Evolutionary conservation across 2,113 vertebrate genomes (phyloP), one percentile per base, ranked within the genome.

Genomic region (Albula glossodonta): DNA sequence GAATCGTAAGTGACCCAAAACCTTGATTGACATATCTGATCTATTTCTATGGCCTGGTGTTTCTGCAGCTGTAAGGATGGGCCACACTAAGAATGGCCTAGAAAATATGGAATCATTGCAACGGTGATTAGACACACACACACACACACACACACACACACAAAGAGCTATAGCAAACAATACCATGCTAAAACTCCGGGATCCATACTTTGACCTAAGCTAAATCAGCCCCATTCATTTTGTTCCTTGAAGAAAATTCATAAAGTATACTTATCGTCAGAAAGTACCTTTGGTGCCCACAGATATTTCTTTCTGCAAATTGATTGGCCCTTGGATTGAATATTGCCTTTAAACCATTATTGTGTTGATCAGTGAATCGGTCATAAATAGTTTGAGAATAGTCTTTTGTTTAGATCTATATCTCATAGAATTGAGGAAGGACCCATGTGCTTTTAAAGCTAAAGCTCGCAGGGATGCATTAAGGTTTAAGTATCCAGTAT

Each of bases 41-140:
- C 78, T 41, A 78, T 87, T 83, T 83, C 81, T 51, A 83, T 50
- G 81, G 74, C 81, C 81, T 70, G 12, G 70, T 83, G 66, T 87
- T 86, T 78, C 74, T 87, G 56, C 86, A 87, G 81, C 86, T 83
- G 81, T 70, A 63, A 81, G 79, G 74, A 83, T 51, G 66, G 77
- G 22, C 66, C 19, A 41, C 48, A 19, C 53, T 83, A 74, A 87
- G 63, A 19, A 10, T n/a, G 53, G 74, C 41, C 82, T 82, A 77
- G 81, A 78, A 83, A 79, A 77, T 56, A 52, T 78, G 48, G 25
- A 83, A 48, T 60, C 31, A 82, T 87, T 87, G 86, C 56, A 49
- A 86, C 83, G 85, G 84, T 3, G 66, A 86, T 83, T 83, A 88
- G 83, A 84, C 78, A 83, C 53, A 83, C 81, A 85, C 31, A 57